Evolutionary conservation across 2,797 vertebrate species (phyloP).

Genomic region (Loriculus beryllinus): DNA sequence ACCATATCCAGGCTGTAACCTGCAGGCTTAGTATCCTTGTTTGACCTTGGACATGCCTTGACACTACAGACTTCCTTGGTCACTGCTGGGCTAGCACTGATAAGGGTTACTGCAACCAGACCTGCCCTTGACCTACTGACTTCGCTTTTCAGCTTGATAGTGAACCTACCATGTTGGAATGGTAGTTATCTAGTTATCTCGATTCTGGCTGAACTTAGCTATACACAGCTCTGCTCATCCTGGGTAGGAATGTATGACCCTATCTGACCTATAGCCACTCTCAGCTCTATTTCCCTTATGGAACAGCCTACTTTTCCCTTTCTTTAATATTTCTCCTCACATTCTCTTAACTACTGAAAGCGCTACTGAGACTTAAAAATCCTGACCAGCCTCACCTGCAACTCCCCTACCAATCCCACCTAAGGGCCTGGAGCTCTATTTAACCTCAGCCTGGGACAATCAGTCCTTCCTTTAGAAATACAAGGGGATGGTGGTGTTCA

Average conservation of each 20-base stretch:
- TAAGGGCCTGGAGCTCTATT: neutral
- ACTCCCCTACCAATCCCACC: rapidly evolving
- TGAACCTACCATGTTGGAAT: neutral
- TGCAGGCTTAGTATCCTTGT: neutral
- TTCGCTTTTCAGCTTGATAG: neutral
- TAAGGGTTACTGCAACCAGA: neutral
- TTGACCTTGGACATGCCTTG: neutral
- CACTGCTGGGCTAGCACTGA: neutral
- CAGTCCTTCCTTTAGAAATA: rapidly evolving
- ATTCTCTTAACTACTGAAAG: rapidly evolving
- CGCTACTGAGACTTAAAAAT: neutral
- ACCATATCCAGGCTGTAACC: neutral
- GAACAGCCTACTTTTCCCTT: rapidly evolving
- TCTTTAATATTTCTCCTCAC: neutral
- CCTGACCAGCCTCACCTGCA: neutral
- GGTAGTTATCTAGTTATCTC: rapidly evolving
- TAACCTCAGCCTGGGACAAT: neutral
- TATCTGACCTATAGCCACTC: rapidly evolving
- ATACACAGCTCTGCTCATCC: neutral
- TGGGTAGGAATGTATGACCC: rapidly evolving
- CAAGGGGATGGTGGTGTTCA: rapidly evolving
- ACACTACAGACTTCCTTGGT: neutral
- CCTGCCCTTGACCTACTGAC: too few species aligned
- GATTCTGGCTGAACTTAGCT: neutral
- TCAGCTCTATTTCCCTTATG: too few species aligned